Base-by-base conservation (phyloP, 1,140 invertebrate genomes). In the Drosophila miranda region DNA sequence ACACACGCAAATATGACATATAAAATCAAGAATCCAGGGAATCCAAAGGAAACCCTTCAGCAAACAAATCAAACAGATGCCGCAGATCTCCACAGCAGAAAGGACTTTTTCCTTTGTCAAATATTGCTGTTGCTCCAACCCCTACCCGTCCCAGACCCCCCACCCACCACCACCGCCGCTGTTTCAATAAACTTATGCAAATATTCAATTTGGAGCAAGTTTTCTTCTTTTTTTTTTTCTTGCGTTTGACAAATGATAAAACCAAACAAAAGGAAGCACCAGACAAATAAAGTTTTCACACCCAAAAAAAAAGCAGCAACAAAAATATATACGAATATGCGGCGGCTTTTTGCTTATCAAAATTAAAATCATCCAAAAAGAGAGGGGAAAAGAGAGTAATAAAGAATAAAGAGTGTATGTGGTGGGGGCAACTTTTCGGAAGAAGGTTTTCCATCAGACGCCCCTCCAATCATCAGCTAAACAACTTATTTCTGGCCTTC, bases 111-210 rank as follows among this genome's bases (percentile, higher is more conserved):
- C 34, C 43, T 44, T 52, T 60, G 54, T 53, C 64, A 56, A 55
- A 61, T 41, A 55, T 42, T 14, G 34, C 19, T 38, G 21, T 28
- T 19, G 23, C 34, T 42, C 13, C 34, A 9, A 6, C 16, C 34
- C 45, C 14, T n/a, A n/a, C n/a, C n/a, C n/a, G n/a, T n/a, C 8
- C 9, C 3, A n/a, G n/a, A 0, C 9, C 4, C 21, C 28, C 54
- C 71, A 42, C 64, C 57, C 63, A 1, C 11, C 34, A 1, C 34
- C 11, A 0, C 11, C 0, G 4, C 69, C 75, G 46, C 63, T 72
- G 69, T 75, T 86, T 78, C 82, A 82, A 86, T 86, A 86, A 86
- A 86, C 82, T 87, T 86, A 86, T 86, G 81, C 75, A 86, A 86
- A 86, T 86, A 87, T 86, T 86, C 82, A 87, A 87, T 30, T 86